Percentiles rank a stretch among this genome's conserved stretches.
phyloP scores from a whole-genome alignment of 1,140 invertebrate species.

The Coptotermes formosanus region DNA sequence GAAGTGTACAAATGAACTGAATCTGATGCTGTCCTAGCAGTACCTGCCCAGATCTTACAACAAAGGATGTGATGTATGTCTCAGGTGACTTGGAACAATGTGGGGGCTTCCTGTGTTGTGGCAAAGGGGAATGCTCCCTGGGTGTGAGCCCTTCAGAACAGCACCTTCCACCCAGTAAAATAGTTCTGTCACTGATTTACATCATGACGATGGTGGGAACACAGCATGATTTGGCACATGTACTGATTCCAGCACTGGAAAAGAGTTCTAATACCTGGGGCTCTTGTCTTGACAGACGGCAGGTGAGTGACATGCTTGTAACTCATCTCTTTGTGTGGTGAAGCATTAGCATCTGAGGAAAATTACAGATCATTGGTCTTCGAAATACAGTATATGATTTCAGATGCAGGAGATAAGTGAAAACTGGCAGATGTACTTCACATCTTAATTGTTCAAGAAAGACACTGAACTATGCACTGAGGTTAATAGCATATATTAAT shows the following conservation, averaged over 20 bases:
- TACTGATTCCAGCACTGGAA: constrained; percentile 62
- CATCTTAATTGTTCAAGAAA: no score
- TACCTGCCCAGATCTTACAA: no score
- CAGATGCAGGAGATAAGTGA: no score
- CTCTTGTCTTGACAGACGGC: constrained; percentile 65
- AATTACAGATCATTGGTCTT: no score
- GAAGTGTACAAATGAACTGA: no score
- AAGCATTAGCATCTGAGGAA: no score
- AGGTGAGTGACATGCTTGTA: constrained; percentile 50
- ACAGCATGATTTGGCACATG: constrained; percentile 57
- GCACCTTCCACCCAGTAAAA: constrained; percentile 31
- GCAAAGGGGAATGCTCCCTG: constrained; percentile 45
- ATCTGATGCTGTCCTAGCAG: no score
- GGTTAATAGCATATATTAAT: no score
- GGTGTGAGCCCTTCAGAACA: constrained; percentile 31
- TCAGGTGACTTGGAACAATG: constrained; percentile 45
- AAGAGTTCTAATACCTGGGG: constrained; percentile 58
- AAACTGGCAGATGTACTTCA: no score
- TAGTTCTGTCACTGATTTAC: constrained; percentile 56
- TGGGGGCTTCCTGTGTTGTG: constrained; percentile 63
- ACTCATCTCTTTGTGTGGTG: no score
- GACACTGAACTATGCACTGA: no score
- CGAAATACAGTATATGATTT: no score
- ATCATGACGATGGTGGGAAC: constrained; percentile 59
- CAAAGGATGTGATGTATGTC: not conserved